These are phyloP conservation scores for Pseudopleuronectes americanus DNA, from an alignment of 2,797 vertebrate species.

Conservation along the genomic window DNA sequence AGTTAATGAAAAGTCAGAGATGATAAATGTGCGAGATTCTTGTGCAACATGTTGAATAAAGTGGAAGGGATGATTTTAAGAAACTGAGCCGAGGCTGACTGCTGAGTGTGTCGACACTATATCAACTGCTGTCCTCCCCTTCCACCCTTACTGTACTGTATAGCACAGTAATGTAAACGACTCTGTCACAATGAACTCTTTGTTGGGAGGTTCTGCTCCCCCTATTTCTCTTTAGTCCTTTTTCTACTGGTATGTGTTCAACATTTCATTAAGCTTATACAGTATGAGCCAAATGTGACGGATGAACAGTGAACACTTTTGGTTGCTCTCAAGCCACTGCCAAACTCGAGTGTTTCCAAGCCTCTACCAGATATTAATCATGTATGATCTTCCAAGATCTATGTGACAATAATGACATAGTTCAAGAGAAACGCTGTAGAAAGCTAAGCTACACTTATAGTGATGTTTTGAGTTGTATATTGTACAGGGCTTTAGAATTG, in stretches of 20 bases:
- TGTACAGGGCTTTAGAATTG: no score
- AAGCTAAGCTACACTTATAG: not conserved
- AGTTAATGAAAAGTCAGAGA: not conserved
- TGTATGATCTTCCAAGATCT: not conserved
- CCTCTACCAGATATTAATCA: not conserved
- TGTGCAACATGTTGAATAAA: constrained; percentile 5
- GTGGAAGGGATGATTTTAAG: constrained; percentile 12
- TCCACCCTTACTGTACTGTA: constrained; percentile 20
- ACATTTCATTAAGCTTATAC: constrained; percentile 10
- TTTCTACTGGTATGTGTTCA: constrained; percentile 8
- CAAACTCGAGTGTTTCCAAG: not conserved
- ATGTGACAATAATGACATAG: not conserved
- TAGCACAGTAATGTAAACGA: no score
- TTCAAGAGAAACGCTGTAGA: not conserved
- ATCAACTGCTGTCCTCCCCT: constrained; percentile 39
- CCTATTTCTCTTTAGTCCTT: constrained; percentile 19
- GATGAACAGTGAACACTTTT: not conserved
- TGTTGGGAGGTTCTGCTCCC: constrained; percentile 28
- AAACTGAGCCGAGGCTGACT: not conserved
- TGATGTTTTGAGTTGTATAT: no score
- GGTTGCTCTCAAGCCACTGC: not conserved
- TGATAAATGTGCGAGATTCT: not conserved
- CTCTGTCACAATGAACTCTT: constrained; percentile 28
- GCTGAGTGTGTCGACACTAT: constrained; percentile 3
- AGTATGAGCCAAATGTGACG: constrained; percentile 20